Evolutionary conservation across 1,140 invertebrate genomes (phyloP).

Genomic region (Leptopilina boulardi): DNA sequence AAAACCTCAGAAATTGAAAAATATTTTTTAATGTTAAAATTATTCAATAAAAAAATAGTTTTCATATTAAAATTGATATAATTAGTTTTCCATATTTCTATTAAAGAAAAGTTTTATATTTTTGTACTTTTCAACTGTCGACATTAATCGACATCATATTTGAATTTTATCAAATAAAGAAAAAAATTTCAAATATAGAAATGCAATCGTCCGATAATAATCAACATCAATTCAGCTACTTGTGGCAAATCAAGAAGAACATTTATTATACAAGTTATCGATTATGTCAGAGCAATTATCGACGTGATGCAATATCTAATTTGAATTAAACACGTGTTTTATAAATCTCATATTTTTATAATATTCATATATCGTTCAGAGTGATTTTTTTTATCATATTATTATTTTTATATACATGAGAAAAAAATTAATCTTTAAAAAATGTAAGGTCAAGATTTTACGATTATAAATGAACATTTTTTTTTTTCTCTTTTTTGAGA

Average conservation of each 20-base stretch:
- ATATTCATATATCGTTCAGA: neutral
- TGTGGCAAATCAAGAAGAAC: neutral
- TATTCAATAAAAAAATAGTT: too few relatives aligned
- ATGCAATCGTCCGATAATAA: neutral
- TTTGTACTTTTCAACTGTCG: too few relatives aligned
- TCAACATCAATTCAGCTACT: neutral
- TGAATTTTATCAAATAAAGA: too few relatives aligned
- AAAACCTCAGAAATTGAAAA: too few relatives aligned
- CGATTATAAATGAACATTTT: neutral
- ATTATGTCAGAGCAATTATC: conserved; percentile 6
- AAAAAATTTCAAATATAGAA: neutral
- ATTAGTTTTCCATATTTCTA: too few relatives aligned
- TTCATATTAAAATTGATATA: too few relatives aligned
- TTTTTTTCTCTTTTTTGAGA: too few relatives aligned
- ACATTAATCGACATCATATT: too few relatives aligned
- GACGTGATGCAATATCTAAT: neutral
- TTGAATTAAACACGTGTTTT: neutral
- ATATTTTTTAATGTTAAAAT: too few relatives aligned
- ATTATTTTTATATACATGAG: too few relatives aligned
- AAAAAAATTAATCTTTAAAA: neutral
- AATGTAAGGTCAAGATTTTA: neutral
- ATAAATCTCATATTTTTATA: too few relatives aligned
- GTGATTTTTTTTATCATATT: neutral
- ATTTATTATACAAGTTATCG: neutral
- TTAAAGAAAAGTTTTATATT: too few relatives aligned